These are phyloP conservation scores for Drosophila fulvimacula DNA, from an alignment of 2,888 invertebrate genomes.

Conservation along the genomic window DNA sequence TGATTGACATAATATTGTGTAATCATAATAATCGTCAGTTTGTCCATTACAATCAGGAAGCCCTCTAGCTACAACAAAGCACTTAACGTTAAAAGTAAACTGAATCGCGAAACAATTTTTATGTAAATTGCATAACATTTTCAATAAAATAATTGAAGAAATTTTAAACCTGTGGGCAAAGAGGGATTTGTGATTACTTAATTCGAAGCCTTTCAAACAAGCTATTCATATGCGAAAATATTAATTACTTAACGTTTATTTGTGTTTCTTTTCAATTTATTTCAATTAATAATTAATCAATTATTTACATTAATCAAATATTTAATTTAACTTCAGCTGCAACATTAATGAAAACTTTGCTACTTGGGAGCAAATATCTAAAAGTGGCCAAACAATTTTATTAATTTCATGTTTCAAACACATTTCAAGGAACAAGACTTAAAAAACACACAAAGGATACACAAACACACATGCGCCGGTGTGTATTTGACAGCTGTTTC, in stretches of 20 bases:
- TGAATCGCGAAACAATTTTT: constrained; percentile 31
- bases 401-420: constrained; percentile 34
- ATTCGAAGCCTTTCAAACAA: background rate
- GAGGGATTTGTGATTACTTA: constrained; percentile 11
- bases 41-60: constrained; percentile 19
- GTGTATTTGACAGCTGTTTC: constrained; percentile 67
- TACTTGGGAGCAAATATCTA: constrained; percentile 36
- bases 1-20: constrained; percentile 27
- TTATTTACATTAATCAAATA: constrained; percentile 19
- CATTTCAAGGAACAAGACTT: constrained; percentile 1
- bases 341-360: constrained; percentile 4
- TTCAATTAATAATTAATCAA: constrained; percentile 3
- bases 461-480: constrained; percentile 17
- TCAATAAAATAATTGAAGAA: constrained; percentile 66
- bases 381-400: constrained; percentile 18
- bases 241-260: constrained; percentile 3
- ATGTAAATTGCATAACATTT: constrained; percentile 58
- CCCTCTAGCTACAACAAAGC: constrained; percentile 18
- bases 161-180: constrained; percentile 16
- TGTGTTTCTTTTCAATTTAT: background rate
- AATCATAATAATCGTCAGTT: constrained; percentile 27
- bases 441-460: constrained; percentile 7
- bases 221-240: constrained; percentile 6
- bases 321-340: constrained; percentile 22
- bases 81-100: constrained; percentile 11